Evolutionary conservation across 2,888 invertebrate genomes (phyloP), one percentile per base, ranked within the genome.

Genomic region (Pristionchus arcanus): DNA sequence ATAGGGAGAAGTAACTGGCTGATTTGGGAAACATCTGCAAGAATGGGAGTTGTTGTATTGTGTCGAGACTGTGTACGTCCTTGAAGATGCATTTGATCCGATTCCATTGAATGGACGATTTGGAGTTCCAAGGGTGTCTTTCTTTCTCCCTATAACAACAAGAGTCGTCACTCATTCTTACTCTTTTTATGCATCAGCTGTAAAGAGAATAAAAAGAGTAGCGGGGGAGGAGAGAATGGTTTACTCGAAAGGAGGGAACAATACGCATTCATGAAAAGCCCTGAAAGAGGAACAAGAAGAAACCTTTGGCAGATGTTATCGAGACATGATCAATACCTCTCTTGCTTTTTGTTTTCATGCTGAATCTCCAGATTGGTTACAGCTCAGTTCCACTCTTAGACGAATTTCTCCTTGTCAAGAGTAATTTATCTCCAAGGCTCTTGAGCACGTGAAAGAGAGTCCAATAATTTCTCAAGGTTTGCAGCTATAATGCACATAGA

Each of bases 151-250:
- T 49, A 28, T 53, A 81, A 81, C 81, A 81, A 49, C 81, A 81
- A 53, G 81, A 49, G 28, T 81, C 49, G 28, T 81, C 49, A 81
- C 49, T 53, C 81, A 49, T 81, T 81, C 81, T 81, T 81, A 81
- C 81, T 81, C 81, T 81, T 49, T 81, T 81, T 81, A 81, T 81
- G 81, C 49, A 81, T 81, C 81, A 81, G 81, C 81, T 81, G 81
- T 81, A 81, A 81, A 81, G 81, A 49, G 49, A 53, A 49, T 42
- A 81, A 81, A 81, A 81, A 49, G 81, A 53, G 81, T 81, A 81
- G 74, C 74, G 34, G 81, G 81, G 28, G 81, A 81, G 42, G 49
- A 81, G 42, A 28, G 81, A 81, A 81, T 81, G 81, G 81, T 49
- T 49, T 81, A 81, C 34, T 53, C 34, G 71, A 71, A 34, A 34